Base-by-base conservation (phyloP, 2,113 vertebrate species). In the Oreotrochilus melanogaster region DNA sequence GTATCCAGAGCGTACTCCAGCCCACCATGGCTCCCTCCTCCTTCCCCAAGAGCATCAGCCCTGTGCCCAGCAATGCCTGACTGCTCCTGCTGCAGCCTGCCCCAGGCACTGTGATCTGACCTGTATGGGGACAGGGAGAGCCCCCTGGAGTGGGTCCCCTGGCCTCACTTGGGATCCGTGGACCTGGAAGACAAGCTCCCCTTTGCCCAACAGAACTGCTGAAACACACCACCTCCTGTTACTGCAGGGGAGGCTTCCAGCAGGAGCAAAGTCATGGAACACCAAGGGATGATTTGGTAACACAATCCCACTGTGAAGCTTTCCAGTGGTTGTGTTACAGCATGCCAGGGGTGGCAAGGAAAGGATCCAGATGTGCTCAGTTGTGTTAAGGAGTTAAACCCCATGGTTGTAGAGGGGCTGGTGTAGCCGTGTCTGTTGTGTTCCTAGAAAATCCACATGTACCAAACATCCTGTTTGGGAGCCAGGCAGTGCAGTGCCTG, bases 401-500 rank as follows among this genome's bases (percentile, higher is more conserved):
- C 4, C 1, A 0, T 0, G 18, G 39, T 7, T 43, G 42, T 18
- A 30, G 23, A 1, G 15, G 70, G 54, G 39, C 39, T 39, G 61
- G 3, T 4, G 28, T 1, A 50, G 30, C 64, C 13, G 0, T 3
- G 18, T 73, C 79, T 78, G 28, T 51, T 51, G 57, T 31, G 54
- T 22, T 53, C 50, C 60, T 14, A 67, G 66, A 56, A 87, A 48
- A 61, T 5, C 42, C 83, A 22, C 53, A 28, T 0, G 15, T 23
- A 48, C 16, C 21, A 64, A 88, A 58, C 45, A 50, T 14, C 69
- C 76, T 15, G n/a, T 14, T 3, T 17, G 64, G 31, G 24, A 37
- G 58, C 43, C 1, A 0, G 31, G 74, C 57, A 14, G 19, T 0
- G 15, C 1, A 11, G 39, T 0, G 27, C 1, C 5, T 37, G 0